These are phyloP conservation scores for Python bivittatus DNA, from an alignment of 2,113 vertebrate species.

Conservation along the genomic window DNA sequence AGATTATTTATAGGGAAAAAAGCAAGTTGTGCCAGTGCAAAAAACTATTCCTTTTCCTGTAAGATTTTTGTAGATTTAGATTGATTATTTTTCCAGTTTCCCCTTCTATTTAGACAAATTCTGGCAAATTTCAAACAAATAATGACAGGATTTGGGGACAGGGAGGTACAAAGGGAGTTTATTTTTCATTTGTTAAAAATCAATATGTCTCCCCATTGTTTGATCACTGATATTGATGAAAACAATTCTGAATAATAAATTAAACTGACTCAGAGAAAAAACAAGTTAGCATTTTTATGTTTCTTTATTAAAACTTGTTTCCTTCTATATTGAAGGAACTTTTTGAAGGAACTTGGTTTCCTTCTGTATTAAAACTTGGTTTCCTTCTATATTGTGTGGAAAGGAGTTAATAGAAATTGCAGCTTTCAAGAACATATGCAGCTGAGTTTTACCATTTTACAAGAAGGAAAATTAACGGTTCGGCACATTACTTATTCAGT, in stretches of 20 bases:
- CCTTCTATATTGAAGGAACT: background rate
- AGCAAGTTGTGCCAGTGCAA: background rate
- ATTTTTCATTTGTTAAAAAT: background rate
- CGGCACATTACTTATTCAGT: background rate
- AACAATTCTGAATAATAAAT: background rate
- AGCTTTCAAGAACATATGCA: background rate
- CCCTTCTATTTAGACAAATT: background rate
- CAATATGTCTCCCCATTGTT: background rate
- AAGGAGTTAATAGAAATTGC: background rate
- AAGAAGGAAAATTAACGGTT: background rate
- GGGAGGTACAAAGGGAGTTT: too few species aligned
- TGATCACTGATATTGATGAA: background rate
- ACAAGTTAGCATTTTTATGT: background rate
- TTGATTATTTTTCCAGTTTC: background rate
- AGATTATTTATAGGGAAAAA: background rate
- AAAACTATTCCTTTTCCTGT: background rate
- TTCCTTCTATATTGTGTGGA: background rate
- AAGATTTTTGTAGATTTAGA: background rate
- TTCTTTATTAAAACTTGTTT: background rate
- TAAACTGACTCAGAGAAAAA: background rate
- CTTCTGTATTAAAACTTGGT: background rate
- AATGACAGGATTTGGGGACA: background rate
- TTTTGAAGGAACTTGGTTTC: too few species aligned
- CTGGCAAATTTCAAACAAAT: background rate
- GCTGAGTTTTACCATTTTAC: background rate